Evolutionary conservation across 2,888 invertebrate species (phyloP), one percentile per base, ranked within the genome.

Genomic region (Subacronicta megacephala): DNA sequence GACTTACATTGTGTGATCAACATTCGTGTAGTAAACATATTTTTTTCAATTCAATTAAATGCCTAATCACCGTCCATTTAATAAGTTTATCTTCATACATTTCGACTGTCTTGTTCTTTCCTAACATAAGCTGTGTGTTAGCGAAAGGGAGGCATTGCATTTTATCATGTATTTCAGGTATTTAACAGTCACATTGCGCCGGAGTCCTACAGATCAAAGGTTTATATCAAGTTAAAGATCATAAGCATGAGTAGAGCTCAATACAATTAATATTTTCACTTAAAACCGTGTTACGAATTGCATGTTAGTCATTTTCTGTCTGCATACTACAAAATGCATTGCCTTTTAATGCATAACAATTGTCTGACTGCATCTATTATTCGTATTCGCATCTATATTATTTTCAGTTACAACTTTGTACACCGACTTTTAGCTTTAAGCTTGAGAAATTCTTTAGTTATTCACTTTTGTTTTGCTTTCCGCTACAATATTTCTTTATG

Each of bases 131-230:
- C 67, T 79, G 67, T 80, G 74, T 80, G 68, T 70, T 69, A 80
- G 78, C 77, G 78, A 80, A 83, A 80, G 82, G 84, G 81, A 87
- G 85, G 87, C 88, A 91, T 89, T 91, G 90, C 91, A 92, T 91
- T 90, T 84, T 92, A 84, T 91, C 85, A 85, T 93, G 92, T 92
- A 95, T 96, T 97, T 92, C 96, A 98, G 98, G 97, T 98, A 92
- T 98, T 97, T 96, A 98, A 98, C 96, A 98, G 97, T 96, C 98
- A 98, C 96, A 97, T 97, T 96, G 96, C 97, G 95, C 97, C 96
- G 96, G 98, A 98, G 95, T 96, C 97, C 91, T 98, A 97, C 96
- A 96, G 98, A 96, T 97, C 97, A 95, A 98, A 98, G 97, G 97
- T 97, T 96, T 96, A 95, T 96, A 95, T 95, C 95, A 89, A 90